Base-by-base conservation (phyloP, 2,888 invertebrate genomes). In the Metallyticus violacea region DNA sequence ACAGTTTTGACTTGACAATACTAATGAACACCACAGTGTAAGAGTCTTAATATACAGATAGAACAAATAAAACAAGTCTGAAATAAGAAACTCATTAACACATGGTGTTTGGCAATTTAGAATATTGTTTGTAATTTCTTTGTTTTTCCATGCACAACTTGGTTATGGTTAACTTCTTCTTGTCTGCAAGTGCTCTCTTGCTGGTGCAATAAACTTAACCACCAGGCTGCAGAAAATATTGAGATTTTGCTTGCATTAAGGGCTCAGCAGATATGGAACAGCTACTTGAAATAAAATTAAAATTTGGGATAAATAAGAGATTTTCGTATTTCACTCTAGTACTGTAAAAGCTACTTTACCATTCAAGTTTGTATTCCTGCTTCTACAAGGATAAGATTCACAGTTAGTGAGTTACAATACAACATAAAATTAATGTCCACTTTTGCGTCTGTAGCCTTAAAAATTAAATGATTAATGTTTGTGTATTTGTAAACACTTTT, bases 121-220 rank as follows among this genome's bases (percentile, higher is more conserved):
- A 88, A 88, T 85, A 86, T 86, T 82, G 80, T 79, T 62, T 85
- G 30, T n/a, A n/a, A n/a, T 85, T 40, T 85, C 83, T 26, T 77
- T 83, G 77, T 77, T 29, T 86, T 86, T 86, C 81, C 86, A 86
- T 88, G 86, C 81, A 86, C 87, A 88, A 86, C 88, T 85, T 81
- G 84, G 77, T 28, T 28, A 81, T 81, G 29, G 30, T 26, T 79
- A 28, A 27, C 81, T 81, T 30, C 29, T 30, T 29, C 25, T 81
- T 29, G 30, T 81, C 15, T 29, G 28, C 28, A 81, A 81, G 28
- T 30, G 29, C 28, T 28, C 30, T 81, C 81, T 28, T n/a, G 22
- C 22, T 62, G 40, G 40, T 62, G 40, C 40, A 62, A 15, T 62
- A 62, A 62, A 62, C 40, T 9, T 62, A 62, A 62, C 40, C 40